Conservation (phyloP, 2,888 invertebrate genomes). For the Pachymerium ferrugineum region DNA sequence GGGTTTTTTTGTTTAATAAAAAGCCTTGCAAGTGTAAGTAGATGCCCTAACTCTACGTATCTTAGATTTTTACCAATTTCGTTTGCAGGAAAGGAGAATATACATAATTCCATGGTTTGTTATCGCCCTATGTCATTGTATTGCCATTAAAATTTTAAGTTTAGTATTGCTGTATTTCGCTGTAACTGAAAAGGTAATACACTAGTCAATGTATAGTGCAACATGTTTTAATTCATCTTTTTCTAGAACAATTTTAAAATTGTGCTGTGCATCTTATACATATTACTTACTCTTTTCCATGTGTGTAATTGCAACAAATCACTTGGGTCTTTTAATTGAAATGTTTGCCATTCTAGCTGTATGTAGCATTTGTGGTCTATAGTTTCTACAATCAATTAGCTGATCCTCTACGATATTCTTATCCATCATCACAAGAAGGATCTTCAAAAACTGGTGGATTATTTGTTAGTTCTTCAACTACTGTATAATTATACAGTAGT, state of each 20-base stretch:
- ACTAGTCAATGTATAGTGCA: background rate
- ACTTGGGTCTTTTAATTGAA: too few relatives aligned
- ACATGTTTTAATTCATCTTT: background rate
- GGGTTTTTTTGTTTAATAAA: background rate
- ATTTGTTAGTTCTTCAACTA: too few relatives aligned
- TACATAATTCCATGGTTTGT: background rate
- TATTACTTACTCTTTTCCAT: background rate
- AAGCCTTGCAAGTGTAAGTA: background rate
- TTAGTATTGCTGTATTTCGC: background rate
- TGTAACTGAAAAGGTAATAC: background rate
- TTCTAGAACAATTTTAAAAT: background rate
- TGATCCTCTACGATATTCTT: too few relatives aligned
- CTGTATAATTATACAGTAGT: too few relatives aligned
- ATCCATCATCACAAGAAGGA: too few relatives aligned
- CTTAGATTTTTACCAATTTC: too few relatives aligned
- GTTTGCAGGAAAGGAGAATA: background rate
- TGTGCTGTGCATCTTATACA: background rate
- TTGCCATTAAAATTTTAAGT: background rate
- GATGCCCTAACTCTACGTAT: too few relatives aligned
- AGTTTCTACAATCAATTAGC: too few relatives aligned
- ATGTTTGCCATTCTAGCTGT: too few relatives aligned
- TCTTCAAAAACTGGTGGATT: too few relatives aligned
- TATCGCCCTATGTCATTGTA: background rate
- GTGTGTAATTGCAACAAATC: too few relatives aligned
- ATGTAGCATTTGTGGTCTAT: too few relatives aligned